Percentiles rank a stretch among this genome's conserved stretches.
phyloP scores from a whole-genome alignment of 2,797 vertebrate genomes.

The Sorex maritimensis region DNA sequence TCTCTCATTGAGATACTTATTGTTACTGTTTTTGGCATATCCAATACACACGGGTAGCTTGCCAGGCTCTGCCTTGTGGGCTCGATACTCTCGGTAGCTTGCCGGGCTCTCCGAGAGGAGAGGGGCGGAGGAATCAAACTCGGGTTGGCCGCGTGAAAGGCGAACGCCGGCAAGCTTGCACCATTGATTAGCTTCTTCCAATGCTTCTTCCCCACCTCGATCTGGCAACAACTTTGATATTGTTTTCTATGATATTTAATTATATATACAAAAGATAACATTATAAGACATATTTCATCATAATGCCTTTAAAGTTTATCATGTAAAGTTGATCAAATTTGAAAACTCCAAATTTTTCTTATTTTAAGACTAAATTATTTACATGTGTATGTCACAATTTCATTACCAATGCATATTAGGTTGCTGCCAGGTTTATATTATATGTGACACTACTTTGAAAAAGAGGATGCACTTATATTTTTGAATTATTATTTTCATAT shows the following conservation, averaged over 20 bases:
- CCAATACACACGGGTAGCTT: too few relatives aligned
- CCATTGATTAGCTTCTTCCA: background rate
- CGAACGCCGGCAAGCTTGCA: background rate
- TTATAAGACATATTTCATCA: background rate
- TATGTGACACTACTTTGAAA: background rate
- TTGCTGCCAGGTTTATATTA: background rate
- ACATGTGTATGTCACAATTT: background rate
- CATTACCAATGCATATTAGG: background rate
- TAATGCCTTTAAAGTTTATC: background rate
- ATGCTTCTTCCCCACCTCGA: background rate
- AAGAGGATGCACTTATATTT: background rate
- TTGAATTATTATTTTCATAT: background rate
- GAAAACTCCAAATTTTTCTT: background rate
- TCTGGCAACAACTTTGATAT: background rate
- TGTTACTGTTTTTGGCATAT: too few relatives aligned
- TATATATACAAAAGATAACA: background rate
- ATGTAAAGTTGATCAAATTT: background rate
- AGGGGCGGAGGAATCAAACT: too few relatives aligned
- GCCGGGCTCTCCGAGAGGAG: too few relatives aligned
- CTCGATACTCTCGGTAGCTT: too few relatives aligned
- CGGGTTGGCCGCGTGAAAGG: too few relatives aligned
- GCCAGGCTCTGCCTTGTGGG: too few relatives aligned
- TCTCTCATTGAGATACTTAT: too few relatives aligned
- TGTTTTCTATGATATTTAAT: background rate
- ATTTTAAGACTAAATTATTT: background rate